phyloP scores from a whole-genome alignment of 2,797 vertebrate genomes.

The Cetoscarus ocellatus region DNA sequence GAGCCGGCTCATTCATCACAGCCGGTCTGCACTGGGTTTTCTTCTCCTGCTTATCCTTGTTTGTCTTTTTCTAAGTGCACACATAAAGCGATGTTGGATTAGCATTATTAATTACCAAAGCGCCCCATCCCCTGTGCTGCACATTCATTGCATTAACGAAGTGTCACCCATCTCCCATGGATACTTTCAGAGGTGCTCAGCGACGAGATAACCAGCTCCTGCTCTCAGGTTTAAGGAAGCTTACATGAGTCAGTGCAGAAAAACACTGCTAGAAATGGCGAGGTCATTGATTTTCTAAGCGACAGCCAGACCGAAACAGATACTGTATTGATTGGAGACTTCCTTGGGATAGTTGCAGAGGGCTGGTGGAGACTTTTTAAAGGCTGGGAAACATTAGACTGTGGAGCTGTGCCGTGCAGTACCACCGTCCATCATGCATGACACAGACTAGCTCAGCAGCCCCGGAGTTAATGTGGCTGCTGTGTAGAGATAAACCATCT shows the following conservation, averaged over 20 bases:
- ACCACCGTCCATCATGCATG: conserved; percentile 58
- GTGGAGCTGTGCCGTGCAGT: conserved; percentile 20
- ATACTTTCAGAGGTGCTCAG: conserved; percentile 14
- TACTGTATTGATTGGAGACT: conserved; percentile 70
- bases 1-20: conserved; percentile 72
- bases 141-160: conserved; percentile 55
- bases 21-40: conserved; percentile 55
- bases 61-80: conserved; percentile 73
- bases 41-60: conserved; percentile 69
- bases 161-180: conserved; percentile 50
- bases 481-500: conserved; percentile 41
- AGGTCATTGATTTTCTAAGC: conserved; percentile 74
- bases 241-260: conserved; percentile 54
- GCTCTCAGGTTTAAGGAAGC: conserved; percentile 48
- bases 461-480: conserved; percentile 52
- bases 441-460: conserved; percentile 60
- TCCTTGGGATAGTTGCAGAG: conserved; percentile 54
- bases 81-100: conserved; percentile 74
- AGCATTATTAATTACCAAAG: conserved; percentile 72
- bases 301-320: conserved; percentile 63
- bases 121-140: conserved; percentile 34
- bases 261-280: conserved; percentile 62
- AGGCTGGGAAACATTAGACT: conserved; percentile 28
- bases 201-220: conserved; percentile 21
- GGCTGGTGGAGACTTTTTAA: conserved; percentile 28